Base-by-base conservation (phyloP, 2,888 invertebrate genomes). In the Hydropsyche betteni region DNA sequence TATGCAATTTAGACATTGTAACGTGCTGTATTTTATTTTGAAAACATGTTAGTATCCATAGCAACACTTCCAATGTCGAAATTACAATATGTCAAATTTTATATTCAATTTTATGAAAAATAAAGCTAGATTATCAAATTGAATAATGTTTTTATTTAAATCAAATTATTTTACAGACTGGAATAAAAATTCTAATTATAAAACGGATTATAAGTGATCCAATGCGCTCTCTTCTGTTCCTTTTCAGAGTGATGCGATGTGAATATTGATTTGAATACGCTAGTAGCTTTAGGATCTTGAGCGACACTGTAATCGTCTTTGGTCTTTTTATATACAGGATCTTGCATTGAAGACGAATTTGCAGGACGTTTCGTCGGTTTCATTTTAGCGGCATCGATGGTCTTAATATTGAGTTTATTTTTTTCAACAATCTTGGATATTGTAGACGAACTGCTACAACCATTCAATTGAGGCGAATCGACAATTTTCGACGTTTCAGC, bases 141-240 rank as follows among this genome's bases (percentile, higher is more conserved):
- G 3, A 64, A 64, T 16, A n/a, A 64, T 64, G 2, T 64, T 12
- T 64, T 12, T 64, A n/a, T n/a, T 64, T 16, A 16, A 64, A 64
- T 64, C 12, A 14, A 64, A 16, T n/a, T 16, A 16, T 24, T 24
- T 52, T 14, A 52, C 14, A 16, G n/a, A 68, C 2, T 50, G 68
- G 8, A 51, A 52, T 70, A 10, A 64, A 74, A 5, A 68, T 24
- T 58, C 87, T 86, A 93, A 86, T 95, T 95, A 84, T 95, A 96
- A 85, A 95, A 95, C 70, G 99, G 99, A 88, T 99, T 99, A 82
- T 96, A 98, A 0, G 99, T 99, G 74, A 99, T 92, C 99, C 99
- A 99, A 84, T 99, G 98, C 1, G 97, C 97, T 80, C 94, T 91
- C 64, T 91, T 89, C 83, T 98, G 97, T 73, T 93, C 92, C 81